A percentile compares a stretch with the other conserved stretches of the same genome.
Conservation (phyloP, 2,888 invertebrate genomes). For the Cyaniris semiargus region DNA sequence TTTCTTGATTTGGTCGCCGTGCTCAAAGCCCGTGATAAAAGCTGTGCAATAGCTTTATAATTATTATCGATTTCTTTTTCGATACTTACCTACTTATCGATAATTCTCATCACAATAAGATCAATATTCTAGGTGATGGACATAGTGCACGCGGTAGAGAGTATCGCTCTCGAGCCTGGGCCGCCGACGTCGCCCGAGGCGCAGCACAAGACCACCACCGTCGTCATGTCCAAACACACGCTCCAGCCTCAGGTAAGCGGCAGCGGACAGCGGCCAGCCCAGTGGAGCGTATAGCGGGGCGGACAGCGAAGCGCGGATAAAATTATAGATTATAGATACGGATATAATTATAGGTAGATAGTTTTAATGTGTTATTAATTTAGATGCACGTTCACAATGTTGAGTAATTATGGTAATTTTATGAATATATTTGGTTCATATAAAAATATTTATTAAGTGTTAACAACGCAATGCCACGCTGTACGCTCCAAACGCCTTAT, state of each 20-base stretch:
- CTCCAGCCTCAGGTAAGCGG: constrained; percentile 85
- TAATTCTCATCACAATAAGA: too few relatives aligned
- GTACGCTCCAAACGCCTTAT: not conserved
- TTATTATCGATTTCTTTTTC: too few relatives aligned
- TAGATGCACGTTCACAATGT: not conserved
- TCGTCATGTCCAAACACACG: constrained; percentile 96
- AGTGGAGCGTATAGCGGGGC: constrained; percentile 23
- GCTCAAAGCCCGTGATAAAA: too few relatives aligned
- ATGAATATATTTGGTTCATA: not conserved
- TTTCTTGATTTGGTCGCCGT: too few relatives aligned
- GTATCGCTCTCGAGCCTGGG: constrained; percentile 84
- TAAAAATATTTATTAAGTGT: not conserved
- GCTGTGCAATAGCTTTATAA: too few relatives aligned
- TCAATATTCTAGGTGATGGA: constrained; percentile 86
- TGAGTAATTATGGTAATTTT: not conserved
- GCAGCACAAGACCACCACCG: constrained; percentile 91
- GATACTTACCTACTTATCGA: too few relatives aligned
- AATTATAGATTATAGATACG: too few relatives aligned
- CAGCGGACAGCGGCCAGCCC: not conserved
- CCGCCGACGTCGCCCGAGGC: constrained; percentile 89
- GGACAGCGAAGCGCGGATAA: not conserved
- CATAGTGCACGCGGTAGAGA: constrained; percentile 93
- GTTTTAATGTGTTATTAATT: not conserved
- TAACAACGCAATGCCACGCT: not conserved
- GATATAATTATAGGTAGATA: not conserved